Conservation (phyloP, 2,113 vertebrate species). For the Hippopotamus amphibius region DNA sequence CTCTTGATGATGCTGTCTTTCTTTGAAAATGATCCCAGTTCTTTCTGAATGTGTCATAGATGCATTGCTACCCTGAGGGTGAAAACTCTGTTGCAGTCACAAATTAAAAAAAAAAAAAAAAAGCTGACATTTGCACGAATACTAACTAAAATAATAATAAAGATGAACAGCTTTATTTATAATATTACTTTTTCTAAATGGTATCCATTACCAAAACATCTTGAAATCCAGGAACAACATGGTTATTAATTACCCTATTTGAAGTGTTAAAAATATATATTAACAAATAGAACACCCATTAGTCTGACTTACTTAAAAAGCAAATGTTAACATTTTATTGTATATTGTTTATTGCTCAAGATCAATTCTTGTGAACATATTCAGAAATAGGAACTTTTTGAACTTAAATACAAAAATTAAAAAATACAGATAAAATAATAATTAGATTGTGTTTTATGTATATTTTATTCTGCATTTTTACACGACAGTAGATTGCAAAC, state of each 20-base stretch:
- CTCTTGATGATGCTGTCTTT: conserved; percentile 28
- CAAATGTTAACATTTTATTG: neutral
- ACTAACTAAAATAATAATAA: conserved; percentile 41
- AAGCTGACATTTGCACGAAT: neutral
- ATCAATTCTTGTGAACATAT: neutral
- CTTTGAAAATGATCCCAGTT: conserved; percentile 65
- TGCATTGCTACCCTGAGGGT: conserved; percentile 34
- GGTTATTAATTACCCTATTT: too few species aligned
- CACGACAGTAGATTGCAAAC: neutral
- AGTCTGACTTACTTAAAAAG: too few species aligned
- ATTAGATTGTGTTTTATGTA: neutral
- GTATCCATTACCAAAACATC: neutral
- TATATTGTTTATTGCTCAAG: neutral
- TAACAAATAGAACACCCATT: too few species aligned
- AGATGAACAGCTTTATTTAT: conserved; percentile 40
- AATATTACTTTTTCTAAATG: neutral
- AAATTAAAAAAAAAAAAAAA: neutral
- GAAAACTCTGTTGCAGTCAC: conserved; percentile 43
- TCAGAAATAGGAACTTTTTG: neutral
- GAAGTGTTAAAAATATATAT: too few species aligned
- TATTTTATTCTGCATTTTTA: neutral
- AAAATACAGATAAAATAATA: neutral
- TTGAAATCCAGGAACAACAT: conserved; percentile 3
- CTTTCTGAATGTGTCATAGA: conserved; percentile 64
- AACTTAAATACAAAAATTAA: neutral